Evolutionary conservation across 2,113 vertebrate species (phyloP), one percentile per base, ranked within the genome.

Genomic region (Mugil cephalus): DNA sequence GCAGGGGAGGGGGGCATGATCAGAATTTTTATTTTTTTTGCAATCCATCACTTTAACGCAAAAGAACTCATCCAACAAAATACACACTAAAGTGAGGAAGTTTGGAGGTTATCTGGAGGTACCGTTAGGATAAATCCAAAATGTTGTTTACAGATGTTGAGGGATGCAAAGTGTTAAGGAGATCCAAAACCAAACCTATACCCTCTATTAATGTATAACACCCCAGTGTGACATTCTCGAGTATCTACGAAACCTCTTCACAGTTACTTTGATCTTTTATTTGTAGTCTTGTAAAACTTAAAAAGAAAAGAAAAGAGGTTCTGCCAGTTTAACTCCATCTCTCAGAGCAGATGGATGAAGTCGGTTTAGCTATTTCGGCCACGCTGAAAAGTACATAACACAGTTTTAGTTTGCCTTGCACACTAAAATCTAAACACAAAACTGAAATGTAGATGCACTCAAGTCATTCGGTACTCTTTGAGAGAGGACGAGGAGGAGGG

Each of bases 221-320:
- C 90, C 89, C 80, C 73, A 81, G 86, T 91, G 91, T 68, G 89
- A 93, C 88, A 92, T 92, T 93, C 90, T 89, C 78, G 77, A 78
- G 76, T 83, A 78, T 91, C 87, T 86, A 76, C 77, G 59, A 83
- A 85, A 80, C 85, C 88, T 90, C 74, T 91, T 92, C 86, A 87
- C 83, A 67, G 82, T 69, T 76, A 90, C 87, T 91, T 92, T 93
- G 89, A 93, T 91, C 83, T 91, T 74, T 93, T 87, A 89, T 87
- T 87, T 90, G 80, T 77, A 66, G 82, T 89, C 90, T 88, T 92
- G 90, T 91, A 91, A 91, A 91, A 92, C 77, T 82, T 74, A 40
- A 83, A 77, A 77, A 83, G 64, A 61, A 69, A 62, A 80, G 34
- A 80, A 56, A 78, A 77, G 21, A 73, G 78, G 38, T 69, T 78